phyloP scores from a whole-genome alignment of 2,888 invertebrate species.

The Eudasyphora cyanicolor region DNA sequence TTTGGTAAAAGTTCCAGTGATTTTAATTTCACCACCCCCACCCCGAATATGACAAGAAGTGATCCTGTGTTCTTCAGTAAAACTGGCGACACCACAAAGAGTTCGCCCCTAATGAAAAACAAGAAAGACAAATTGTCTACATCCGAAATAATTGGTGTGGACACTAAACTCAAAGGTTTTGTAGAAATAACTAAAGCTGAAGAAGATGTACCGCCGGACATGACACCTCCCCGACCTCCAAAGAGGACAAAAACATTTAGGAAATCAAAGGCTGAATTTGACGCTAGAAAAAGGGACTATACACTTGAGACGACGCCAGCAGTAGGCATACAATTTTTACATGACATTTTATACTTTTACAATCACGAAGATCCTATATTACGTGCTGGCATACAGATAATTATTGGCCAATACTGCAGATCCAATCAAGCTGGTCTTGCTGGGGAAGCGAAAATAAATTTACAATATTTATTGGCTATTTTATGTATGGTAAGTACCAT shows the following conservation, averaged over 20 bases:
- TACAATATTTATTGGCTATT: constrained; percentile 77
- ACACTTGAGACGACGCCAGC: constrained; percentile 56
- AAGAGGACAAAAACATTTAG: constrained; percentile 76
- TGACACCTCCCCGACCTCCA: constrained; percentile 72
- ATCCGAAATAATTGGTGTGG: constrained; percentile 77
- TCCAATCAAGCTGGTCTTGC: constrained; percentile 74
- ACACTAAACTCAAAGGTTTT: constrained; percentile 46
- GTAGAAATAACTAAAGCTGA: constrained; percentile 68
- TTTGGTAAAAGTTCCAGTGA: constrained; percentile 82
- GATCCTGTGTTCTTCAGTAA: constrained; percentile 73
- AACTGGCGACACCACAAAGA: constrained; percentile 37
- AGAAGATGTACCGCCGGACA: constrained; percentile 72
- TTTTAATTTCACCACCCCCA: constrained; percentile 68
- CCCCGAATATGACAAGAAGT: constrained; percentile 68
- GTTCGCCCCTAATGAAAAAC: constrained; percentile 36
- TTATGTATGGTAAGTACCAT: constrained; percentile 75
- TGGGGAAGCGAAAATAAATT: constrained; percentile 70
- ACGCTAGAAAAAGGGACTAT: neutral
- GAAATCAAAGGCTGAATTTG: constrained; percentile 66
- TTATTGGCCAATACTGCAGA: constrained; percentile 75
- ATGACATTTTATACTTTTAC: constrained; percentile 77
- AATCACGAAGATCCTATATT: constrained; percentile 79
- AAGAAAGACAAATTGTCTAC: constrained; percentile 70
- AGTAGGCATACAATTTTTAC: constrained; percentile 65
- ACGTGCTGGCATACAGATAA: constrained; percentile 78